These are phyloP conservation scores for Ennomos quercinarius DNA, from an alignment of 2,888 invertebrate genomes.

Conservation along the genomic window DNA sequence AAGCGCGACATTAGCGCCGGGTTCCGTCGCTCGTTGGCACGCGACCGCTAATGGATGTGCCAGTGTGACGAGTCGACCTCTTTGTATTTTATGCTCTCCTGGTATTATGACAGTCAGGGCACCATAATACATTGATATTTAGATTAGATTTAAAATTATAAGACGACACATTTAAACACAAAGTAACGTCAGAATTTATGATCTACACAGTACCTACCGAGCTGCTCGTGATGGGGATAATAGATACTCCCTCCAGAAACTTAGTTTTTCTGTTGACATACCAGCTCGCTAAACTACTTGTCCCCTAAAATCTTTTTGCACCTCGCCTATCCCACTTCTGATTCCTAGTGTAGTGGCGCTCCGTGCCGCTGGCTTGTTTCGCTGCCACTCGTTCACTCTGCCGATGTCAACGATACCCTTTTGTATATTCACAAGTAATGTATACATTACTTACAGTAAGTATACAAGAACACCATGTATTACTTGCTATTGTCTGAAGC, in stretches of 20 bases:
- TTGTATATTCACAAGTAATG: neutral
- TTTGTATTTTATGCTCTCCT: slow-evolving; percentile 31
- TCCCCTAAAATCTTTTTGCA: slow-evolving; percentile 1
- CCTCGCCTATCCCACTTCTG: neutral
- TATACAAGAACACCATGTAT: neutral
- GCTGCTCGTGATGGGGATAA: too few species aligned
- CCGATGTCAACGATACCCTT: slow-evolving; percentile 31
- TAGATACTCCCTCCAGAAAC: too few species aligned
- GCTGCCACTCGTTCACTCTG: slow-evolving; percentile 15
- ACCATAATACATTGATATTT: neutral
- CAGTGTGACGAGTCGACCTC: slow-evolving; percentile 24
- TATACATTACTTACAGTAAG: neutral
- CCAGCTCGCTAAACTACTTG: too few species aligned
- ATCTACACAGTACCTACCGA: too few species aligned
- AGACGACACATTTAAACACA: too few species aligned
- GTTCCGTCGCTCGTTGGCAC: slow-evolving; percentile 9
- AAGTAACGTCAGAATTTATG: too few species aligned
- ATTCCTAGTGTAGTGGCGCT: slow-evolving; percentile 11
- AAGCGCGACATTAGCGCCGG: slow-evolving; percentile 5
- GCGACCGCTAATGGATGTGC: slow-evolving; percentile 26
- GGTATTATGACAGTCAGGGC: slow-evolving; percentile 11
- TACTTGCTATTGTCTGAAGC: too few species aligned
- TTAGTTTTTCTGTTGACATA: too few species aligned
- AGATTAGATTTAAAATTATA: too few species aligned
- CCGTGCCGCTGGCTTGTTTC: slow-evolving; percentile 8